phyloP scores from a whole-genome alignment of 2,113 vertebrate species.

The Chaetorhynchus papuensis region DNA sequence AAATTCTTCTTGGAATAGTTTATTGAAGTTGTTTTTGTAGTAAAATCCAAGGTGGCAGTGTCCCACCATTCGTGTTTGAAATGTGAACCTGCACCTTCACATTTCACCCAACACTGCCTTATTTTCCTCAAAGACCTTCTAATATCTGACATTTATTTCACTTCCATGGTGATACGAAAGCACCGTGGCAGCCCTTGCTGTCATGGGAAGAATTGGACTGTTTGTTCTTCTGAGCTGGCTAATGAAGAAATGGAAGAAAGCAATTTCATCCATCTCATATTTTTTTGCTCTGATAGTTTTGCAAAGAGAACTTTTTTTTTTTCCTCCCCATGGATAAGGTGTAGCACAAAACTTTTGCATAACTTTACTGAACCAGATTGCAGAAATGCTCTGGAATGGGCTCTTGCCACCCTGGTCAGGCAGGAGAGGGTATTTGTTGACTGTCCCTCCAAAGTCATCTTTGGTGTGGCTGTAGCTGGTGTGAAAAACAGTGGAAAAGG shows the following conservation, averaged over 20 bases:
- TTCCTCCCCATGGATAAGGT: background rate
- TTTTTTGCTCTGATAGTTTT: background rate
- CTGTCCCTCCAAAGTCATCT: background rate
- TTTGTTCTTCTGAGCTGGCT: background rate
- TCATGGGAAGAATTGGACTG: background rate
- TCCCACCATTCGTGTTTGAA: background rate
- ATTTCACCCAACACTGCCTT: background rate
- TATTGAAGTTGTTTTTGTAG: background rate
- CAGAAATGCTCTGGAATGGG: background rate
- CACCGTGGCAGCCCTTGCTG: background rate
- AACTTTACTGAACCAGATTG: background rate
- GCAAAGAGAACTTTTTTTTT: background rate
- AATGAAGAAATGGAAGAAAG: background rate
- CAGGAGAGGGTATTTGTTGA: background rate
- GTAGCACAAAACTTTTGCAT: background rate
- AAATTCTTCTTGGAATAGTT: background rate
- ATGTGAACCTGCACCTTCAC: background rate
- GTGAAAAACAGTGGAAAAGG: background rate
- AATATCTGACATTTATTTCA: background rate
- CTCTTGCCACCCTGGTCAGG: background rate
- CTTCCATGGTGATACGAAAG: background rate
- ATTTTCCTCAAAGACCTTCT: background rate
- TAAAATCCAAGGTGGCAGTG: background rate
- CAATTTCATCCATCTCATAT: background rate
- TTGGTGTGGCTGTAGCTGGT: background rate